Evolutionary conservation across 2,888 invertebrate species (phyloP).

Genomic region (Pemphredon lugubris): DNA sequence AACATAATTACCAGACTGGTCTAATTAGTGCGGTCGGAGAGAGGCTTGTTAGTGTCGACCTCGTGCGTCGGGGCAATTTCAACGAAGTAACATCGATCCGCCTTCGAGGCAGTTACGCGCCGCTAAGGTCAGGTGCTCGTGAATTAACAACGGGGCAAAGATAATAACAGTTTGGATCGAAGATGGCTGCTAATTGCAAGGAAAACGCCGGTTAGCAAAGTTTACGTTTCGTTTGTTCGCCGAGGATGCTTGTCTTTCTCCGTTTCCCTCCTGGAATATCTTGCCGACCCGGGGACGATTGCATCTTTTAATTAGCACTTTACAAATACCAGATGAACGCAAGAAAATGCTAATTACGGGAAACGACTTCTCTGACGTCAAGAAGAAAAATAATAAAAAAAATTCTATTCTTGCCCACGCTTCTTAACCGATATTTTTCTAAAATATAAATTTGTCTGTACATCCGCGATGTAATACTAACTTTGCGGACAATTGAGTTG

Average conservation of each 20-base stretch:
- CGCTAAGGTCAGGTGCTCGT: constrained; percentile 7
- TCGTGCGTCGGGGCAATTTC: constrained; percentile 28
- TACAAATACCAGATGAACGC: no score
- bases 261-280: constrained; percentile 13
- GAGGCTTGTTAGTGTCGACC: constrained; percentile 27
- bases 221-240: constrained; percentile 52
- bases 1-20: constrained; percentile 25
- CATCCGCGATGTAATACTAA: no score
- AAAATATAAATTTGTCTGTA: no score
- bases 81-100: constrained; percentile 22
- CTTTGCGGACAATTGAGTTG: no score
- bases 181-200: constrained; percentile 54
- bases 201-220: constrained; percentile 40
- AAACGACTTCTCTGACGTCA: no score
- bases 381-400: no score
- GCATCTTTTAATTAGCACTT: no score
- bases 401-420: no score
- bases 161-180: constrained; percentile 42
- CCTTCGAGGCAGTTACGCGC: neutral
- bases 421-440: no score
- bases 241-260: constrained; percentile 21
- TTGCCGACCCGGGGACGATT: neutral
- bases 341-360: no score
- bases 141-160: constrained; percentile 39
- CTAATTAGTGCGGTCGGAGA: constrained; percentile 36